These are phyloP conservation scores for Drosophila nigrodunni DNA, from an alignment of 1,140 invertebrate species.

Conservation along the genomic window DNA sequence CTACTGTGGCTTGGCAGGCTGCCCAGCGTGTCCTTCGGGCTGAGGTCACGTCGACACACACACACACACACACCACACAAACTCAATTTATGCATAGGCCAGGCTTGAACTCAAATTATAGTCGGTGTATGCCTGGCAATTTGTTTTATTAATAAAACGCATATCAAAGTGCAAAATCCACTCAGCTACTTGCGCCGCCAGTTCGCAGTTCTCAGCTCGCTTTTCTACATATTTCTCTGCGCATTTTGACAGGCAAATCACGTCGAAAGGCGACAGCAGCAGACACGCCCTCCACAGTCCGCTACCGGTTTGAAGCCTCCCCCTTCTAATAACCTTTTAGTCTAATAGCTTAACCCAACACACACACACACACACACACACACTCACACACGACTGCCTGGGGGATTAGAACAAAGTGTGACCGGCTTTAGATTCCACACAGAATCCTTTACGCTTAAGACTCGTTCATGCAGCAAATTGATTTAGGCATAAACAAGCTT, in stretches of 20 bases:
- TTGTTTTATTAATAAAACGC: conserved; percentile 59
- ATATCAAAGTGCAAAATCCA: conserved; percentile 57
- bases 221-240: conserved; percentile 3
- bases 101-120: conserved; percentile 37
- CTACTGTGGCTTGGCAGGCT: conserved; percentile 37
- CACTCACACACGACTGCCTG: conserved; percentile 14
- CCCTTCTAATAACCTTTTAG: conserved; percentile 60
- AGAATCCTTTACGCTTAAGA: conserved; percentile 58
- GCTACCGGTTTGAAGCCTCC: background rate
- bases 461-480: conserved; percentile 79
- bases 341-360: conserved; percentile 59
- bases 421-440: conserved; percentile 33
- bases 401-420: conserved; percentile 53
- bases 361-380: conserved; percentile 19
- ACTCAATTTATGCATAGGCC: conserved; percentile 48
- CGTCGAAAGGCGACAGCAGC: conserved; percentile 27
- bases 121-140: conserved; percentile 38
- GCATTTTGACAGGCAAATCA: conserved; percentile 52
- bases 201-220: background rate
- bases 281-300: background rate
- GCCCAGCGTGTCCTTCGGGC: conserved; percentile 22
- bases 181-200: conserved; percentile 22
- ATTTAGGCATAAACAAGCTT: conserved; percentile 79
- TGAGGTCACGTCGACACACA: conserved; percentile 38
- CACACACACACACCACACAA: conserved; percentile 18